Conservation (phyloP, 2,797 vertebrate genomes). For the Malacoctenus gilli region DNA sequence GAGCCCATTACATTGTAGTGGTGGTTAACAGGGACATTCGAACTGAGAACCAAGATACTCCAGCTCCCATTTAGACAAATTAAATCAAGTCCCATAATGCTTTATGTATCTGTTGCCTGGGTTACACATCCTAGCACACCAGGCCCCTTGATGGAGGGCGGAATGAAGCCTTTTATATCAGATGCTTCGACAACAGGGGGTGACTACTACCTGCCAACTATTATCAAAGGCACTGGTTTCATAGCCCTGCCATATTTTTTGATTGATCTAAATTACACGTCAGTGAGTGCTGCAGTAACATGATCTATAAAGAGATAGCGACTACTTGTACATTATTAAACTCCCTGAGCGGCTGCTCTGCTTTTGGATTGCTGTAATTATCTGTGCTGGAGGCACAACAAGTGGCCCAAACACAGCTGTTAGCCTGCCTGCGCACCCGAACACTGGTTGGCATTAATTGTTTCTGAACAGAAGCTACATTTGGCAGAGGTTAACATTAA, state of each 20-base stretch:
- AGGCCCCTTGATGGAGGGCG: slow-evolving; percentile 74
- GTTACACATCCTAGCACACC: slow-evolving; percentile 78
- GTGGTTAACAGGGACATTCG: slow-evolving; percentile 85
- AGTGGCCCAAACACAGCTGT: slow-evolving; percentile 87
- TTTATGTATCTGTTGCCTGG: slow-evolving; percentile 79
- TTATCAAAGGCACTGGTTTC: slow-evolving; percentile 82
- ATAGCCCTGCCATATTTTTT: slow-evolving; percentile 81
- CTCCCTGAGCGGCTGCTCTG: slow-evolving; percentile 82
- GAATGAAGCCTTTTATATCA: slow-evolving; percentile 81
- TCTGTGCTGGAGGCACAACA: slow-evolving; percentile 83
- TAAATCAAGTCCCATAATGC: slow-evolving; percentile 84
- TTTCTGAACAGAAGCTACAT: slow-evolving; percentile 81
- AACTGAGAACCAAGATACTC: slow-evolving; percentile 83
- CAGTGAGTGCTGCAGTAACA: slow-evolving; percentile 81
- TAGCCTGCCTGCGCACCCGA: slow-evolving; percentile 75
- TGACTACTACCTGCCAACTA: slow-evolving; percentile 83
- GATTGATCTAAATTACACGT: slow-evolving; percentile 86
- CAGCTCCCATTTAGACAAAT: slow-evolving; percentile 84
- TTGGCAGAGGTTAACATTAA: slow-evolving; percentile 75
- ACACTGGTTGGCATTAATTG: slow-evolving; percentile 79
- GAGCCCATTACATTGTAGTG: slow-evolving; percentile 84
- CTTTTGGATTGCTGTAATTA: slow-evolving; percentile 87
- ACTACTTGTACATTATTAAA: slow-evolving; percentile 86
- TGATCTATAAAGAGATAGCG: slow-evolving; percentile 84
- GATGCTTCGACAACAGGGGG: slow-evolving; percentile 77